Evolutionary conservation across 2,113 vertebrate genomes (phyloP).

Genomic region (Chloropsis hardwickii): DNA sequence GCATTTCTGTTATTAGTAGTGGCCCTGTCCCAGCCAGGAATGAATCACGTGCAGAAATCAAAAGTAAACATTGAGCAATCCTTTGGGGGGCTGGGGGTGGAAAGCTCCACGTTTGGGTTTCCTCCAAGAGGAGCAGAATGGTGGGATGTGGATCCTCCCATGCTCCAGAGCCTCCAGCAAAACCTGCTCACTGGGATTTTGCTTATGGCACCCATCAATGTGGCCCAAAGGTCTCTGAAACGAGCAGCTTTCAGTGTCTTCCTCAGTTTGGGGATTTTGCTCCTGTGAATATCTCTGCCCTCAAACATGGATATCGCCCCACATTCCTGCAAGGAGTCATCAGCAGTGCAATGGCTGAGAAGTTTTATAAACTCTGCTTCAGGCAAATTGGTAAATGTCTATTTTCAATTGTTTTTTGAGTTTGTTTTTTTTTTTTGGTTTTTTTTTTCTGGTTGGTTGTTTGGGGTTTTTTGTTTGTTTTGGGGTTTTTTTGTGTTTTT

Average conservation of each 20-base stretch:
- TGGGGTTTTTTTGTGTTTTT: not conserved
- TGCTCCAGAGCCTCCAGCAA: not conserved
- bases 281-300: not conserved
- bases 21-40: conserved; percentile 44
- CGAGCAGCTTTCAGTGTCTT: not conserved
- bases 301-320: not conserved
- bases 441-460: not conserved
- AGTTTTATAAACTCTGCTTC: not conserved
- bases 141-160: not conserved
- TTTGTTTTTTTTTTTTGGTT: not conserved
- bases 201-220: rapidly evolving
- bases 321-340: not conserved
- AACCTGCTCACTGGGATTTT: not conserved
- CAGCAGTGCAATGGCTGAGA: not conserved
- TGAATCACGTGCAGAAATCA: conserved; percentile 32
- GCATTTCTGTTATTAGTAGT: conserved; percentile 51
- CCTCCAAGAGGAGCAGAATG: not conserved
- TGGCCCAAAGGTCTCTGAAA: not conserved
- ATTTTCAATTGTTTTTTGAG: too few relatives aligned
- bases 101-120: not conserved
- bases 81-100: not conserved
- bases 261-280: not conserved
- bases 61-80: not conserved
- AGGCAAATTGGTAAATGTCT: not conserved
- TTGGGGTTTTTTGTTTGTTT: not conserved